Conservation (phyloP, 2,113 vertebrate species). For the Nothoprocta perdicaria region DNA sequence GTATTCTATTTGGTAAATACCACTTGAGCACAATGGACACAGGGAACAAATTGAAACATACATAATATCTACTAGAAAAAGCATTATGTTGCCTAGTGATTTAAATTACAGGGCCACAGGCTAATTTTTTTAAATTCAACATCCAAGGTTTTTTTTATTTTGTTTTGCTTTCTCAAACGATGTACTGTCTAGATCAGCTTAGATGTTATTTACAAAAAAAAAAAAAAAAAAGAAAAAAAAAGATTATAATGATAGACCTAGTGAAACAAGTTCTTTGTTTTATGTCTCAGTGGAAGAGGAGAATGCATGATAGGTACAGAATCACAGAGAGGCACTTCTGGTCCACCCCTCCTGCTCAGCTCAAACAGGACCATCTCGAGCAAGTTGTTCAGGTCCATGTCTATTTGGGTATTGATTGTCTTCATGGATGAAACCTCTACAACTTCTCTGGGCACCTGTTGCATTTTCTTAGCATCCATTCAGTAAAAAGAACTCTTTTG, state of each 20-base stretch:
- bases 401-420: not conserved
- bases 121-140: not conserved
- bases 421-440: not conserved
- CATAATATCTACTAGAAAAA: not conserved
- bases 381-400: not conserved
- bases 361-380: not conserved
- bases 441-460: too few relatives aligned
- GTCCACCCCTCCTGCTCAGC: not conserved
- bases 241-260: not conserved
- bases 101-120: not conserved
- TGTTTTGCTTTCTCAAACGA: not conserved
- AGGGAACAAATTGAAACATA: not conserved
- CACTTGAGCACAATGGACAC: not conserved
- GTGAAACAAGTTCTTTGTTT: not conserved
- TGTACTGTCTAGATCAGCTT: not conserved
- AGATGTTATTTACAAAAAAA: not conserved
- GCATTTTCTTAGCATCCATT: too few relatives aligned
- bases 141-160: not conserved
- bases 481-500: too few relatives aligned
- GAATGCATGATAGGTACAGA: not conserved
- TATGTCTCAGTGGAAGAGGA: not conserved
- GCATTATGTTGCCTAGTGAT: not conserved
- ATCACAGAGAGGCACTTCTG: not conserved
- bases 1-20: not conserved
- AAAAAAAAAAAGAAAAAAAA: not conserved